Conservation (phyloP, 2,888 invertebrate genomes). For the Diplazon laetatorius region DNA sequence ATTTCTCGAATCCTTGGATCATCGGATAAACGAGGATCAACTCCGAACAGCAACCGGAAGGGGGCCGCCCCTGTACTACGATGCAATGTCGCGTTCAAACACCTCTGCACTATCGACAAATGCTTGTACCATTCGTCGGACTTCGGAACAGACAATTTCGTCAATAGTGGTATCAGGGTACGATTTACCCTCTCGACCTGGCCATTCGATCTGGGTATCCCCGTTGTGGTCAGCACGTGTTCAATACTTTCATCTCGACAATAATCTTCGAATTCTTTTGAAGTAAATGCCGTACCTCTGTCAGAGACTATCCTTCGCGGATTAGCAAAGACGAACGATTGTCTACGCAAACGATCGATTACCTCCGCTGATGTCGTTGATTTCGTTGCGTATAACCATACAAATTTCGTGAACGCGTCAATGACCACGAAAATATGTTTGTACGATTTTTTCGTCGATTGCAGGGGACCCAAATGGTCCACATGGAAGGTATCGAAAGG, state of each 20-base stretch:
- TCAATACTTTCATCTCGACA: too few relatives aligned
- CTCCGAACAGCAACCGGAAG: too few relatives aligned
- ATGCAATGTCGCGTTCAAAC: slow-evolving; percentile 18
- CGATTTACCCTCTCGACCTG: slow-evolving; percentile 28
- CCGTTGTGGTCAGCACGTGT: too few relatives aligned
- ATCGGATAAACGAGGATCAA: too few relatives aligned
- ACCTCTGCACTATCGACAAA: neutral
- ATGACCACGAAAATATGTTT: slow-evolving; percentile 53
- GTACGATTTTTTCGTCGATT: slow-evolving; percentile 64
- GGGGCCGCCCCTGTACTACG: slow-evolving; percentile 16
- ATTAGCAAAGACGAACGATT: too few relatives aligned
- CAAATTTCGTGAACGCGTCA: slow-evolving; percentile 69
- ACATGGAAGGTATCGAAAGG: slow-evolving; percentile 74
- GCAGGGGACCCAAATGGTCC: slow-evolving; percentile 75
- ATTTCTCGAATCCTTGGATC: slow-evolving; percentile 4
- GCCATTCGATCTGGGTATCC: slow-evolving; percentile 23
- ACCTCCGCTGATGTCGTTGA: too few relatives aligned
- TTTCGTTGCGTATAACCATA: too few relatives aligned
- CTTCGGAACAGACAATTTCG: slow-evolving; percentile 30
- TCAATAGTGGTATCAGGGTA: slow-evolving; percentile 32
- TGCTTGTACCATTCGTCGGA: slow-evolving; percentile 27
- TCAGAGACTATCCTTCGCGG: too few relatives aligned
- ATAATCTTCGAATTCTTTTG: too few relatives aligned
- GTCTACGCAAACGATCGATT: too few relatives aligned
- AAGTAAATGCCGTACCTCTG: too few relatives aligned